Evolutionary conservation across 2,113 vertebrate species (phyloP).

Genomic region (Phrynosoma platyrhinos): DNA sequence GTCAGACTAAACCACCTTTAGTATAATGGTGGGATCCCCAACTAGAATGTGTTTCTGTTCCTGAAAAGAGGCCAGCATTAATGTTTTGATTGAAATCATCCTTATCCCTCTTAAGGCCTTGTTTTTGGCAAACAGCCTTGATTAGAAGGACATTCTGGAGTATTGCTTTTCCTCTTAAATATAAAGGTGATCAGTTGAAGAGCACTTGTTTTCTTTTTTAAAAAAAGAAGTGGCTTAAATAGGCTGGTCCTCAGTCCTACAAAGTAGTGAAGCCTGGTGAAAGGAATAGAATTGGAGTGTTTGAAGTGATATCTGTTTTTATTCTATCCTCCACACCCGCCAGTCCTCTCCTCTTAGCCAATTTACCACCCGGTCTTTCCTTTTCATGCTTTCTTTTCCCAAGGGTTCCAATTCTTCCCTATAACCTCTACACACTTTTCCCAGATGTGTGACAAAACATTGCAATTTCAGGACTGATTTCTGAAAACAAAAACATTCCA

Average conservation of each 20-base stretch:
- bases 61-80: too few species aligned
- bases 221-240: too few species aligned
- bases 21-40: too few species aligned
- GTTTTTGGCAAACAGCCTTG: too few species aligned
- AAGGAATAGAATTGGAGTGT: neutral
- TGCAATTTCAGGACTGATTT: conserved; percentile 66
- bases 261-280: neutral
- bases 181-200: neutral
- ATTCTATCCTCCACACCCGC: conserved; percentile 9
- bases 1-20: too few species aligned
- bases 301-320: conserved; percentile 14
- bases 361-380: conserved; percentile 60
- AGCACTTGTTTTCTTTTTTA: neutral
- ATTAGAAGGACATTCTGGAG: too few species aligned
- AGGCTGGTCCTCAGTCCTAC: neutral
- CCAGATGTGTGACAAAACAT: conserved; percentile 74
- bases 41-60: too few species aligned
- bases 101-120: too few species aligned
- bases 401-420: conserved; percentile 42
- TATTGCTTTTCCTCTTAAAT: neutral
- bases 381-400: conserved; percentile 74
- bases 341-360: conserved; percentile 31
- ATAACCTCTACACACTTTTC: conserved; percentile 71
- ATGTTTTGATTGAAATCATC: too few species aligned
- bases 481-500: conserved; percentile 75